Base-by-base conservation (phyloP, 2,888 invertebrate species). In the Nebria salina region DNA sequence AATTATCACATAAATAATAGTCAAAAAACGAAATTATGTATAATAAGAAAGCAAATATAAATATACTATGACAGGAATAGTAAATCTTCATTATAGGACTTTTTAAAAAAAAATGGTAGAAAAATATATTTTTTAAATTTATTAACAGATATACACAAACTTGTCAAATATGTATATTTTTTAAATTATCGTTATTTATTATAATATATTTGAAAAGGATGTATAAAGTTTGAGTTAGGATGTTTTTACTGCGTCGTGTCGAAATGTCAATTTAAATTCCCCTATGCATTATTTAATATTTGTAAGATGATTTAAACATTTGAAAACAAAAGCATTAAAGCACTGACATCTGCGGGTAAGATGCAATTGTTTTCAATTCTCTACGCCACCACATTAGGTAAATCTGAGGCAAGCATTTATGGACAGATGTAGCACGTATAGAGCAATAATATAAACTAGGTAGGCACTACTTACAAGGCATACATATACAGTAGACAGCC, bases 321-420 rank as follows among this genome's bases (percentile, higher is more conserved):
- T 54, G 54, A 54, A 54, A 54, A 54, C 54, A 54, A 54, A 3
- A 11, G 54, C 8, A 54, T 54, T 54, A 54, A 54, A 54, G 13
- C 54, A 8, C 54, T 11, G 54, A 54, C 54, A 54, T 54, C 11
- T 54, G 54, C 54, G 54, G 54, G 54, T 54, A 54, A 54, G 13
- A 54, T 54, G 54, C 54, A 8, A 54, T 54, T 54, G 54, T 54
- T 54, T 54, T 54, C 54, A 54, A 54, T 54, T 54, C 54, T 54
- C 54, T 54, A 54, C 54, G 54, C 54, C 54, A 54, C 54, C 54
- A 54, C 54, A 54, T 54, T 54, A 54, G 54, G 54, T 54, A 54
- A 54, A 54, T 54, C 54, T 54, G 54, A 54, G 54, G 7, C 54
- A 3, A 54, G 54, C 54, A 54, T 54, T 54, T 54, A 54, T 8